Conservation (phyloP, 2,113 vertebrate genomes). For the Sus scrofa region T2T-Sscrofa CM000812.6:119747501-119748000, state of each 20-base stretch:
- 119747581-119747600: conserved; percentile 12
- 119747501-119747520: background rate
- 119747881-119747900: background rate
- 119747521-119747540: background rate
- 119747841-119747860: conserved; percentile 64
- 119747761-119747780: background rate
- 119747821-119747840: conserved; percentile 63
- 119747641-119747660: background rate
- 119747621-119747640: background rate
- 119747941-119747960: conserved; percentile 47
- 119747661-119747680: background rate
- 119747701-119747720: conserved; percentile 11
- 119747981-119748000: conserved; percentile 52
- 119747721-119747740: conserved; percentile 42
- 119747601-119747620: background rate
- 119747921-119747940: conserved; percentile 56
- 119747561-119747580: background rate
- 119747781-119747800: conserved; percentile 61
- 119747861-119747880: background rate
- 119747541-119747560: background rate
- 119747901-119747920: background rate
- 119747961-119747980: conserved; percentile 69
- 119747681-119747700: background rate
- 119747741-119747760: conserved; percentile 50
- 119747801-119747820: conserved; percentile 23